phyloP scores from a whole-genome alignment of 2,888 invertebrate genomes.

The Neoaliturus tenellus region DNA sequence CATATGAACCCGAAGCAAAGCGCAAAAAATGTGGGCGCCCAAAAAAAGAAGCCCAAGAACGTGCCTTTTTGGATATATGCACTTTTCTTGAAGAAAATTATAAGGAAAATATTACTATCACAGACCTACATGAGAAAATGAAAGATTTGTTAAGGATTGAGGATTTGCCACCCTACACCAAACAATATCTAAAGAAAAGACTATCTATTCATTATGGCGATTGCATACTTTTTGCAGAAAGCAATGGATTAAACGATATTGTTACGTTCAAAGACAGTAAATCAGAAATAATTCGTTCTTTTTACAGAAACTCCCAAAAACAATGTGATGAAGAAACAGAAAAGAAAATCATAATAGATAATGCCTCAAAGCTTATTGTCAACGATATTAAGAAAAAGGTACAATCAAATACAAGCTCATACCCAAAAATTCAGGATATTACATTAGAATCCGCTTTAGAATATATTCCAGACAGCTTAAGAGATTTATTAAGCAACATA shows the following conservation, averaged over 20 bases:
- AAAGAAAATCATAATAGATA: neutral
- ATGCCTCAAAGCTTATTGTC: neutral
- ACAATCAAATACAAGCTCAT: neutral
- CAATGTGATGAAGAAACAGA: neutral
- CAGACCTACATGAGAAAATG: neutral
- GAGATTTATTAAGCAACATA: neutral
- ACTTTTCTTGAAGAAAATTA: neutral
- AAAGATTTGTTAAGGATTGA: neutral
- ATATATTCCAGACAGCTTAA: neutral
- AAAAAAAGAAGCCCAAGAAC: neutral
- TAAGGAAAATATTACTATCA: neutral
- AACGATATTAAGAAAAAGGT: neutral
- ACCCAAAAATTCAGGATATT: neutral
- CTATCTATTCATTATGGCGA: neutral
- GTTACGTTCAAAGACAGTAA: neutral
- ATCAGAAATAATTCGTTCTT: neutral
- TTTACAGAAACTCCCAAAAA: neutral
- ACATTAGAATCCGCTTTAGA: neutral
- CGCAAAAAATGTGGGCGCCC: neutral
- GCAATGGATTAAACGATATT: neutral
- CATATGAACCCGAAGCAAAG: neutral
- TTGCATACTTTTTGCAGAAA: neutral
- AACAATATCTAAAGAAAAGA: neutral
- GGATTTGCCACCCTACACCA: neutral
- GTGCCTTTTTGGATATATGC: neutral